Evolutionary conservation across 2,888 invertebrate species (phyloP).

Genomic region (Caprella mutica): DNA sequence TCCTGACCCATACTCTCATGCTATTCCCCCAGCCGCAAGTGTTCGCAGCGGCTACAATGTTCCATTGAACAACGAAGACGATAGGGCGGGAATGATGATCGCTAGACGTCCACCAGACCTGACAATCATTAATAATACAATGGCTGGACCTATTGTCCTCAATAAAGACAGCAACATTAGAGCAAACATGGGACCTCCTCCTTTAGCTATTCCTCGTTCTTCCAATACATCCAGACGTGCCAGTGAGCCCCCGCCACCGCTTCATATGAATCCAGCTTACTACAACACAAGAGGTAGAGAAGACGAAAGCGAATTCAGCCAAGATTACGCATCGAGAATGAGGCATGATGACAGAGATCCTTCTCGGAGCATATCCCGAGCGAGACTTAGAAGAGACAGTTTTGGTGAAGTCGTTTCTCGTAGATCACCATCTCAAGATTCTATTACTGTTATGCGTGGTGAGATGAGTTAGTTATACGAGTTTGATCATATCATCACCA

Average conservation of each 20-base stretch:
- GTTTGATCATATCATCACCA: too few relatives aligned
- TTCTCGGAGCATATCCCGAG: conserved; percentile 24
- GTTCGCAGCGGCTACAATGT: conserved; percentile 20
- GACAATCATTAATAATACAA: conserved; percentile 28
- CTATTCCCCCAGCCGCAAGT: too few relatives aligned
- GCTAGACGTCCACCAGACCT: conserved; percentile 18
- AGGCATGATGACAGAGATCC: conserved; percentile 20
- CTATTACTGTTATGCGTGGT: conserved; percentile 11
- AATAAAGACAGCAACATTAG: conserved; percentile 25
- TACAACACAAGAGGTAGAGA: background rate
- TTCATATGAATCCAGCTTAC: conserved; percentile 11
- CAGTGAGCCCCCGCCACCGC: conserved; percentile 29
- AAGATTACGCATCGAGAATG: background rate
- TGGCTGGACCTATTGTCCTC: conserved; percentile 11
- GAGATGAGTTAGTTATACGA: too few relatives aligned
- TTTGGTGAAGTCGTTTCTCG: conserved; percentile 30
- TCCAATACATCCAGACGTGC: conserved; percentile 13
- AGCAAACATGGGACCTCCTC: conserved; percentile 15
- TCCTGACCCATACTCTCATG: background rate
- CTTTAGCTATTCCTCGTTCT: background rate
- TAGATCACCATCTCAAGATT: conserved; percentile 28
- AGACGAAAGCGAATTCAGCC: background rate
- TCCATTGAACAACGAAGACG: conserved; percentile 27
- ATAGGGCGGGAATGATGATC: conserved; percentile 6
- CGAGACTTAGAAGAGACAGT: conserved; percentile 27